Conservation (phyloP, 2,888 invertebrate genomes). For the Nemapogon koenigi region DNA sequence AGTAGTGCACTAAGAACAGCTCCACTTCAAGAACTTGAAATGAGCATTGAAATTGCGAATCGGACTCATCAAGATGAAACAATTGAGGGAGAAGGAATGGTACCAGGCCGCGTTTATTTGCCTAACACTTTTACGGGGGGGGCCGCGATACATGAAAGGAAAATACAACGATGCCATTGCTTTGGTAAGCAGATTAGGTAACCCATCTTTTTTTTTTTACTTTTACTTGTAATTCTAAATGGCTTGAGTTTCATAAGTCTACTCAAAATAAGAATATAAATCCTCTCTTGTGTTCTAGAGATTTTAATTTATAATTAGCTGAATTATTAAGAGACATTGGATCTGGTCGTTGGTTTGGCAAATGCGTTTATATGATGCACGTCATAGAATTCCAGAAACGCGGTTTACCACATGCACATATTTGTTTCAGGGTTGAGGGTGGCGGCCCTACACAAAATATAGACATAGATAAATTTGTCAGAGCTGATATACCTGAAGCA, state of each 20-base stretch:
- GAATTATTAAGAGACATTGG: neutral
- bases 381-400: slow-evolving; percentile 14
- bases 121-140: slow-evolving; percentile 12
- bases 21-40: neutral
- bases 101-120: slow-evolving; percentile 9
- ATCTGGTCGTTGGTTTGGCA: slow-evolving; percentile 9
- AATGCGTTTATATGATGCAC: slow-evolving; percentile 8
- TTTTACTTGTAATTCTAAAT: slow-evolving; percentile 9
- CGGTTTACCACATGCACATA: slow-evolving; percentile 14
- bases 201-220: slow-evolving; percentile 8
- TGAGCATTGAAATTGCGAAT: neutral
- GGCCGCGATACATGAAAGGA: slow-evolving; percentile 11
- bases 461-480: slow-evolving; percentile 15
- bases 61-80: neutral
- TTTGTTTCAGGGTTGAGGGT: slow-evolving; percentile 12
- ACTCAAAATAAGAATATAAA: neutral
- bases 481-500: slow-evolving; percentile 12
- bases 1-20: neutral
- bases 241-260: slow-evolving; percentile 10
- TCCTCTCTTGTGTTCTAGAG: neutral
- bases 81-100: slow-evolving; percentile 6
- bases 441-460: slow-evolving; percentile 13
- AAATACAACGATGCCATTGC: slow-evolving; percentile 13
- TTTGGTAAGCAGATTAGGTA: slow-evolving; percentile 11
- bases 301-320: neutral